Percentiles rank a stretch among this genome's conserved stretches.
These are phyloP conservation scores for Apis cerana DNA, from an alignment of 1,140 invertebrate species.

Conservation along the genomic window DNA sequence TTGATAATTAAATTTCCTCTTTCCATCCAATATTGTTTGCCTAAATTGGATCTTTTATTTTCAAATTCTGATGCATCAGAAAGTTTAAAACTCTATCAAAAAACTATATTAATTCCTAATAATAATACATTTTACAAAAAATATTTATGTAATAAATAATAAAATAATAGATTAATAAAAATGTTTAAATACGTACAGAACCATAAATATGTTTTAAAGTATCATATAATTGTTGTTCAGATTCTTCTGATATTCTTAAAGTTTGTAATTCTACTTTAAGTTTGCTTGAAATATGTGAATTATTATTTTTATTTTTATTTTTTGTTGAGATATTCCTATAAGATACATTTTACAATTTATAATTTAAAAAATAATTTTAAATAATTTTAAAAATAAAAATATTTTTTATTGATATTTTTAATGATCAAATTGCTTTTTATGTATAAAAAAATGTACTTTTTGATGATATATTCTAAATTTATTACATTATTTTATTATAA, in stretches of 20 bases:
- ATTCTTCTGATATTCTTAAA: conserved; percentile 84
- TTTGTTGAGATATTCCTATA: conserved; percentile 19
- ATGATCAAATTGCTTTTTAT: background rate
- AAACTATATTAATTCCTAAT: conserved; percentile 24
- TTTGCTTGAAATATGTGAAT: conserved; percentile 2
- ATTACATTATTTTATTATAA: background rate
- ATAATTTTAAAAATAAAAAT: background rate
- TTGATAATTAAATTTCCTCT: conserved; percentile 87
- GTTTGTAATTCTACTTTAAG: conserved; percentile 88
- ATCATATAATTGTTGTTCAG: conserved; percentile 86
- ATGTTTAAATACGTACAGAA: conserved; percentile 73
- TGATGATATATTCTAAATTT: background rate
- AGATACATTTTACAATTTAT: background rate
- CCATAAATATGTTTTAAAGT: conserved; percentile 87
- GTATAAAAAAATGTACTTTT: background rate
- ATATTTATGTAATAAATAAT: background rate
- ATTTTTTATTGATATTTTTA: background rate
- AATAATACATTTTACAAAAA: background rate
- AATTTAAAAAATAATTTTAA: conserved; percentile 8
- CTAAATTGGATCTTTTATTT: conserved; percentile 85
- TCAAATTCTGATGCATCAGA: conserved; percentile 79
- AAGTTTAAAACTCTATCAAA: conserved; percentile 80
- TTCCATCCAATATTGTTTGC: conserved; percentile 88
- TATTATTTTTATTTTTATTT: conserved; percentile 34
- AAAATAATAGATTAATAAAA: conserved; percentile 11